A percentile compares a stretch with the other conserved stretches of the same genome.
Evolutionary conservation across 2,797 vertebrate genomes (phyloP).

Genomic region (Phalanger gymnotis): DNA sequence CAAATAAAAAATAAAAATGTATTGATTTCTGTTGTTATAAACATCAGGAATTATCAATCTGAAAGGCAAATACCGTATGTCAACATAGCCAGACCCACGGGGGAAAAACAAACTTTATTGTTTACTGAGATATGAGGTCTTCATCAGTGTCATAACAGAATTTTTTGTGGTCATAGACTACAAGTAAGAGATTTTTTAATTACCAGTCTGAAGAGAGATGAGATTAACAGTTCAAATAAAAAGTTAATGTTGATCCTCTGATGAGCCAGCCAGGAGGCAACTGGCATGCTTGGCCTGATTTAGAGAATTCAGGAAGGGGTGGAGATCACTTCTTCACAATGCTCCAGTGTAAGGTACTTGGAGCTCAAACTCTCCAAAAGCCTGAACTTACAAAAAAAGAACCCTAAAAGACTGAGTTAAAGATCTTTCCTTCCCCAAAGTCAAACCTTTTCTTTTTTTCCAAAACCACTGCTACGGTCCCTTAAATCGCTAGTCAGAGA

Average conservation of each 20-base stretch:
- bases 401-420: neutral
- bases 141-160: constrained; percentile 4
- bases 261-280: constrained; percentile 1
- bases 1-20: constrained; percentile 18
- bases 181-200: constrained; percentile 27
- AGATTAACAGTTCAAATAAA: constrained; percentile 6
- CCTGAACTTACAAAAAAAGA: neutral
- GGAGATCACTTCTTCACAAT: neutral
- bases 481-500: neutral
- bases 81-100: neutral
- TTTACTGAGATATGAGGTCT: constrained; percentile 5
- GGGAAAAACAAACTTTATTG: neutral
- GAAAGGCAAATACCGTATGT: neutral
- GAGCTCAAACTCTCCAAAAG: neutral
- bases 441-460: neutral
- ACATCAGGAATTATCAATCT: neutral
- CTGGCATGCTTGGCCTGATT: neutral
- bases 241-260: constrained; percentile 14
- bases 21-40: neutral
- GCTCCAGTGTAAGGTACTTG: neutral
- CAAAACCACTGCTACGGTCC: neutral
- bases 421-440: neutral
- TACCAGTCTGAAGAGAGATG: constrained; percentile 24
- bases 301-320: neutral
- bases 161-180: constrained; percentile 15